These are phyloP conservation scores for Trichonephila clavata DNA, from an alignment of 1,140 invertebrate species.

Conservation along the genomic window DNA sequence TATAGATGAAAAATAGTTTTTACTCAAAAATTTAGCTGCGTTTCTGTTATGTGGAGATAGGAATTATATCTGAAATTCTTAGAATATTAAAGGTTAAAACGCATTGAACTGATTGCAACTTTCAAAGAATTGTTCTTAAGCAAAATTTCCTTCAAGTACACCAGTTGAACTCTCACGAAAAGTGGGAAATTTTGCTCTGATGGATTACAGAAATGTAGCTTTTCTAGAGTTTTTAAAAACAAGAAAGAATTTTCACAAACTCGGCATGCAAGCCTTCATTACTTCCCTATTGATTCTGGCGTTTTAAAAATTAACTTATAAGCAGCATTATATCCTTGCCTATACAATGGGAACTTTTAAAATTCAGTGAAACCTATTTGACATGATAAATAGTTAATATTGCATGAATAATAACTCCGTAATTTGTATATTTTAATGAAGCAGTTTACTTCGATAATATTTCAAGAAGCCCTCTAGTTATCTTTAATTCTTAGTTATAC, in stretches of 20 bases:
- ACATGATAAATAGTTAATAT: no score
- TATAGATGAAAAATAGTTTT: no score
- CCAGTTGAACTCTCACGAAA: not conserved
- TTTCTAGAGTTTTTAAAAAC: not conserved
- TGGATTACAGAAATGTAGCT: not conserved
- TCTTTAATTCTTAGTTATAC: no score
- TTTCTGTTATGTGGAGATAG: no score
- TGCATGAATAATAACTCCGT: no score
- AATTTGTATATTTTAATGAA: no score
- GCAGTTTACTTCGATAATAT: no score
- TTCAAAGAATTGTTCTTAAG: not conserved
- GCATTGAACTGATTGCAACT: not conserved
- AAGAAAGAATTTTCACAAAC: not conserved
- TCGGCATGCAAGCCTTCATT: not conserved
- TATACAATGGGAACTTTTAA: no score
- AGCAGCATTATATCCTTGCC: no score
- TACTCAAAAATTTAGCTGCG: no score
- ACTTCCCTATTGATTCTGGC: not conserved
- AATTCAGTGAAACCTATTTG: no score
- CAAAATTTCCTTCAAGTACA: not conserved
- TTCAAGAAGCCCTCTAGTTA: no score
- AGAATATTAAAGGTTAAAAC: not conserved
- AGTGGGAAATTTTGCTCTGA: not conserved
- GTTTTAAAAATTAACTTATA: not conserved
- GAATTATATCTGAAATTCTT: not conserved